Evolutionary conservation across 1,140 invertebrate genomes (phyloP).

Genomic region (Lineus longissimus): DNA sequence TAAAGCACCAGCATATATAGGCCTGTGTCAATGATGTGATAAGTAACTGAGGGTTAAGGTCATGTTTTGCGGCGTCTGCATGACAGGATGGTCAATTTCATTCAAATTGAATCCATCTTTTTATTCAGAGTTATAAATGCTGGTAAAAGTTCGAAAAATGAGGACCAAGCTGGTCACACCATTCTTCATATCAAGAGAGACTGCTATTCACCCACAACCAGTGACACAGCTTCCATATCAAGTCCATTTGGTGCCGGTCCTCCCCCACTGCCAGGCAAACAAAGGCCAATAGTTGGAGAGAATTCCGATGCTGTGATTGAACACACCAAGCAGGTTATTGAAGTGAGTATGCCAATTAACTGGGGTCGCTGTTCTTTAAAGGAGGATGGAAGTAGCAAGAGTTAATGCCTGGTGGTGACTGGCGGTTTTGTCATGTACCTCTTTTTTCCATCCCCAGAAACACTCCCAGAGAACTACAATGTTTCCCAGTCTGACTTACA

Average conservation of each 20-base stretch:
- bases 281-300: not conserved
- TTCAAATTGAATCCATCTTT: conserved; percentile 7
- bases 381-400: too few species aligned
- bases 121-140: conserved; percentile 64
- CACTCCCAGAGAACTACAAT: not conserved
- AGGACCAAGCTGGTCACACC: conserved; percentile 67
- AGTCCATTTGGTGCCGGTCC: not conserved
- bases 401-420: too few species aligned
- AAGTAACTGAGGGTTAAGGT: too few species aligned
- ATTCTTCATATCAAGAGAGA: not conserved
- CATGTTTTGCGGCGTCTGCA: too few species aligned
- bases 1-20: too few species aligned
- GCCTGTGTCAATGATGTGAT: too few species aligned
- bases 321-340: not conserved
- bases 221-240: not conserved
- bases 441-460: too few species aligned
- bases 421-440: too few species aligned
- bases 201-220: not conserved
- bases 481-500: not conserved
- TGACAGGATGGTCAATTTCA: conserved; percentile 28
- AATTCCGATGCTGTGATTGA: not conserved
- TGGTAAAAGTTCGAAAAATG: conserved; percentile 75
- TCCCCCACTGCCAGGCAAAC: not conserved
- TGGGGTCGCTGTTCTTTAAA: too few species aligned
- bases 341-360: too few species aligned